Base-by-base conservation (phyloP, 2,113 vertebrate species). In the Pedionomus torquatus region DNA sequence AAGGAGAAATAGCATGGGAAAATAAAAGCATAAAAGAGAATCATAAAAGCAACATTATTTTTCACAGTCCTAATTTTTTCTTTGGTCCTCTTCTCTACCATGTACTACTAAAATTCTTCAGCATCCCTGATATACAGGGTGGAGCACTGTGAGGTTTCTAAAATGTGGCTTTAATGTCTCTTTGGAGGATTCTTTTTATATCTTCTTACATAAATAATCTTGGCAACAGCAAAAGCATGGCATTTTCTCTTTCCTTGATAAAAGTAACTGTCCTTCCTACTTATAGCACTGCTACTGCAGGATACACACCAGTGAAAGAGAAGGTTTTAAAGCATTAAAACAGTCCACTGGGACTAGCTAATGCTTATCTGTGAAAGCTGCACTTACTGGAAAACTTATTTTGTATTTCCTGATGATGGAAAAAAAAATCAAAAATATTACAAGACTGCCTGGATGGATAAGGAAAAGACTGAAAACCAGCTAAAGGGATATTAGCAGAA, bases 151-250 rank as follows among this genome's bases (percentile, higher is more conserved):
- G 44, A 87, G 5, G 1, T 75, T 87, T 41, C 75, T 25, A 6
- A 90, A 37, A 14, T 71, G 52, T 57, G 9, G 25, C 28, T 89
- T 94, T 74, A 88, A 37, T 78, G 46, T 57, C 64, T 95, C 39
- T 61, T 63, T 31, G n/a, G 16, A 8, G 31, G 13, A 71, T 71
- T 84, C 64, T 92, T 95, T 95, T 92, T 79, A 44, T 86, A 79
- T 89, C 57, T 92, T 24, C 72, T 93, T 91, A 84, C 37, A 71
- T 88, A 94, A 94, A 76, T 64, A 66, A 93, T 75, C 72, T 68
- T 82, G 65, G 76, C 86, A 93, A 87, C n/a, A 78, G 44, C 31
- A 83, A 84, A 94, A 83, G 44, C 33, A 64, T 35, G 65, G 23
- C 60, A 82, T 78, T 81, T 94, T 94, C 46, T 75, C 52, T 49